Conservation (phyloP, 1,140 invertebrate genomes). For the Polypedilum vanderplanki region DNA sequence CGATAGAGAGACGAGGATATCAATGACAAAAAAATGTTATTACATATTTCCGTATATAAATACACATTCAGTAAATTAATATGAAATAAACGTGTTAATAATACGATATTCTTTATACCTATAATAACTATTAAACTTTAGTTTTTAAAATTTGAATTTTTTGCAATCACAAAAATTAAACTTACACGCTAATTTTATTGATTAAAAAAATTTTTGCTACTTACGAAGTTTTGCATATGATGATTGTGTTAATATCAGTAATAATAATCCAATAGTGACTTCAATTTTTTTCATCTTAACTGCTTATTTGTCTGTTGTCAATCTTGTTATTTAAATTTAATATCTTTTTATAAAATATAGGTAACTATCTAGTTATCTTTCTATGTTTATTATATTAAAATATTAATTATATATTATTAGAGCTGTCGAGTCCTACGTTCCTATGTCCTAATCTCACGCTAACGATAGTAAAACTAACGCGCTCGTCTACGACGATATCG, state of each 20-base stretch:
- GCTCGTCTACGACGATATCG: not conserved
- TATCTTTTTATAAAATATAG: too few relatives aligned
- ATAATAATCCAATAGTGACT: not conserved
- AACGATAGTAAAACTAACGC: not conserved
- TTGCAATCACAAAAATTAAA: not conserved
- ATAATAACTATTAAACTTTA: too few relatives aligned
- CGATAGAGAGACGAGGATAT: not conserved
- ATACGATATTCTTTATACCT: too few relatives aligned
- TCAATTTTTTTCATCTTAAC: not conserved
- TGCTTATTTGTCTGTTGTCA: not conserved
- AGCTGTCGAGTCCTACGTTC: too few relatives aligned
- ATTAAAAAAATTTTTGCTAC: not conserved
- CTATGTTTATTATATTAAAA: too few relatives aligned
- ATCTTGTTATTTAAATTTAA: not conserved
- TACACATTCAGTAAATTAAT: too few relatives aligned
- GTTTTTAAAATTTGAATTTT: too few relatives aligned
- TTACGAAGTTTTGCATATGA: not conserved
- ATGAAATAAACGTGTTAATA: too few relatives aligned
- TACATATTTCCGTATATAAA: not conserved
- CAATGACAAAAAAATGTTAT: not conserved
- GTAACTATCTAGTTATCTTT: too few relatives aligned
- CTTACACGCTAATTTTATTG: not conserved
- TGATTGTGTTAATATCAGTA: not conserved
- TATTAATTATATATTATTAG: too few relatives aligned
- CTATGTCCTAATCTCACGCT: too few relatives aligned